Base-by-base conservation (phyloP, 2,888 invertebrate species). In the Cataglyphis rosenhaueri region DNA sequence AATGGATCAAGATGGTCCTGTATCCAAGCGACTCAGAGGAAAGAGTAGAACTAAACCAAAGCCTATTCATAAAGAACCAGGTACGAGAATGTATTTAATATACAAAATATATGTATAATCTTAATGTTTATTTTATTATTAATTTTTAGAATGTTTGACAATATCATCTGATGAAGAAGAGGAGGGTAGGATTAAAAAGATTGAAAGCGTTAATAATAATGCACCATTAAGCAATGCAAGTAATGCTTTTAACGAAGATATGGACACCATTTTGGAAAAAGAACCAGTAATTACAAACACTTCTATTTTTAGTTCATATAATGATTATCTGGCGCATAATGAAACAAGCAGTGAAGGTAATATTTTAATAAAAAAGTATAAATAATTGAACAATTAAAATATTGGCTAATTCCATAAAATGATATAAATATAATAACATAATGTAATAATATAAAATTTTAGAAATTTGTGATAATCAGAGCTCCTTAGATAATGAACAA, bases 91-190 rank as follows among this genome's bases (percentile, higher is more conserved):
- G 6, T 62, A 59, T 59, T 44, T 66, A 10, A 8, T 55, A 10
- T 1, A 15, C 18, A 15, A 61, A 21, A 29, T 10, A 68, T 55
- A 4, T 12, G 9, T 25, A 25, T 38, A 62, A 41, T 6, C 61
- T 38, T 61, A n/a, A 59, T 21, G 12, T 81, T 61, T 18, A 68
- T 81, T 68, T 85, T 81, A 65, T 52, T 74, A 61, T 41, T 41
- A 29, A 59, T 81, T 32, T 88, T 25, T 87, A 93, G 95, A 94
- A 86, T 94, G 94, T 85, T 90, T 95, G 75, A 95, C 95, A 15
- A 94, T 95, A 89, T 95, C 95, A 1, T 95, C 95, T 9, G 95
- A 95, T 66, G 95, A 95, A 74, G 95, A 95, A 82, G 94, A 95
- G 73, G 94, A 93, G 15, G 86, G 87, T 21, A 90, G 89, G 71